These are phyloP conservation scores for Colostygia pectinataria DNA, from an alignment of 2,888 invertebrate genomes.

Conservation along the genomic window DNA sequence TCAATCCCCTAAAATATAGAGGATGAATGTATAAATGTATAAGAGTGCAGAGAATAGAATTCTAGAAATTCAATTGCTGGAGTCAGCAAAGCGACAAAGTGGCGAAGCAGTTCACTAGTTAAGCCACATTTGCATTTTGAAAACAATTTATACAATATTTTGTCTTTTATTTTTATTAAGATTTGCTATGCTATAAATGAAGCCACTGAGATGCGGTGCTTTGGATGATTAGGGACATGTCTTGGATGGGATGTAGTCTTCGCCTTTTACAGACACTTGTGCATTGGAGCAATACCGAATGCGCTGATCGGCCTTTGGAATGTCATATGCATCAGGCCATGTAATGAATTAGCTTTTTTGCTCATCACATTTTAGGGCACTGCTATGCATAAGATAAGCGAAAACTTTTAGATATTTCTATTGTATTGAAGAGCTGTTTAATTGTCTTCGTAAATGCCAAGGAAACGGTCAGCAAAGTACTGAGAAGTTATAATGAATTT, in stretches of 20 bases:
- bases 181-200: conserved; percentile 1
- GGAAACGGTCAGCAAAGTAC: conserved; percentile 4
- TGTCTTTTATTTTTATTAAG: background rate
- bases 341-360: conserved; percentile 32
- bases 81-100: too few species aligned
- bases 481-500: conserved; percentile 8
- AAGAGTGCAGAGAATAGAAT: too few species aligned
- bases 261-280: conserved; percentile 29
- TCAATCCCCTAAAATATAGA: background rate
- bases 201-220: conserved; percentile 8
- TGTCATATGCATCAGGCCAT: conserved; percentile 28
- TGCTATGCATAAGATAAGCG: conserved; percentile 28
- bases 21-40: too few species aligned
- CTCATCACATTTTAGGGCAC: conserved; percentile 23
- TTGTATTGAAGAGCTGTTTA: conserved; percentile 13
- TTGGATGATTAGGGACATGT: conserved; percentile 24
- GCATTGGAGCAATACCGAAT: conserved; percentile 34
- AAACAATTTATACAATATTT: conserved; percentile 1
- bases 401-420: conserved; percentile 20
- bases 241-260: conserved; percentile 31
- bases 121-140: too few species aligned
- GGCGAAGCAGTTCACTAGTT: too few species aligned
- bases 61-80: too few species aligned
- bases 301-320: conserved; percentile 29
- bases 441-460: conserved; percentile 11